Evolutionary conservation across 1,140 invertebrate species (phyloP).

Genomic region (Phocides pigmalion): DNA sequence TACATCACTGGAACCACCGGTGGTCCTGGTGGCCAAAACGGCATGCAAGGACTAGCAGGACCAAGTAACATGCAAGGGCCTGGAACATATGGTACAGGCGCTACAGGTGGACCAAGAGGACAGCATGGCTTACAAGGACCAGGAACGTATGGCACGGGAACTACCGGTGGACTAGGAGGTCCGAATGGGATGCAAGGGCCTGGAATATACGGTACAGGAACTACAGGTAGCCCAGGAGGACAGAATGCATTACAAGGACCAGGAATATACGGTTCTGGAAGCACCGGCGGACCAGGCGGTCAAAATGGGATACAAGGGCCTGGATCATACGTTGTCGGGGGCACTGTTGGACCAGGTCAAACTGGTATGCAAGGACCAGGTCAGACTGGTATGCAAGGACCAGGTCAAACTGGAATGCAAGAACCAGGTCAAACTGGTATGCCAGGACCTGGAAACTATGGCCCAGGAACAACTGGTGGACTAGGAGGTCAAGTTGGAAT

Average conservation of each 20-base stretch:
- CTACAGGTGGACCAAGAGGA: conserved; percentile 2
- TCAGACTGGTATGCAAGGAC: background rate
- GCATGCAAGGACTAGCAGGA: background rate
- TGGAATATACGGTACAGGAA: conserved; percentile 28
- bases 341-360: background rate
- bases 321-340: too few species aligned
- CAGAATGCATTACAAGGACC: background rate
- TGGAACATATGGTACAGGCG: background rate
- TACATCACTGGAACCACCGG: background rate
- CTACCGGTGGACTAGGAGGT: conserved; percentile 4
- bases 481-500: conserved; percentile 26
- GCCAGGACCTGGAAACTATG: background rate
- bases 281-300: conserved; percentile 8
- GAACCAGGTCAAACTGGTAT: conserved; percentile 16
- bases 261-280: conserved; percentile 31
- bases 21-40: conserved; percentile 16
- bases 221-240: conserved; percentile 6
- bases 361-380: background rate
- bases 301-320: conserved; percentile 22
- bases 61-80: conserved; percentile 6
- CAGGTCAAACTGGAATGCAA: conserved; percentile 1
- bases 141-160: conserved; percentile 15
- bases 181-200: conserved; percentile 4
- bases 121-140: conserved; percentile 20
- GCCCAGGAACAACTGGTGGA: conserved; percentile 7